phyloP scores from a whole-genome alignment of 2,113 vertebrate species.

The Tachuris rubrigastra region DNA sequence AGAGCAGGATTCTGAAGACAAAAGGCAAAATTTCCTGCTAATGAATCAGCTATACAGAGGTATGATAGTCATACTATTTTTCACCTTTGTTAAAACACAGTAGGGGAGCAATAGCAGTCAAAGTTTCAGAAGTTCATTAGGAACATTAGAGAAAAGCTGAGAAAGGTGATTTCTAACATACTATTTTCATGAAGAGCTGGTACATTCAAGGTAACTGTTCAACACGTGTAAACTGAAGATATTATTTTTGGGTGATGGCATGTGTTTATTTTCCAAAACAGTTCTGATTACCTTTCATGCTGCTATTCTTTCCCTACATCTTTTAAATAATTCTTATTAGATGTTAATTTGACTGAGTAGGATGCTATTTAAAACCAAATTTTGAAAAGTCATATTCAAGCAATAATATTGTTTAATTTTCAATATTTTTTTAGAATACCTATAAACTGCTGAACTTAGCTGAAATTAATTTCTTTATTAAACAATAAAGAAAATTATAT shows the following conservation, averaged over 20 bases:
- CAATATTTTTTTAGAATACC: background rate
- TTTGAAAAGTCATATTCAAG: background rate
- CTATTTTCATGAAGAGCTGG: background rate
- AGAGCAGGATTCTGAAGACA: background rate
- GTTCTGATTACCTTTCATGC: background rate
- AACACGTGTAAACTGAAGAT: background rate
- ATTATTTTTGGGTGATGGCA: background rate
- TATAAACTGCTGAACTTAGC: background rate
- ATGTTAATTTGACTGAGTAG: background rate
- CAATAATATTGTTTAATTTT: background rate
- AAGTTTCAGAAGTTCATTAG: background rate
- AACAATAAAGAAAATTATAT: background rate
- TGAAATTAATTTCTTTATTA: background rate
- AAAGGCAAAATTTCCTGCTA: background rate
- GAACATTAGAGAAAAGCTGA: background rate
- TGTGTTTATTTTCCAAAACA: background rate
- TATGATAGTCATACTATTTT: background rate
- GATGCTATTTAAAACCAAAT: background rate
- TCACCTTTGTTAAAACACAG: background rate
- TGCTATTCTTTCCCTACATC: background rate
- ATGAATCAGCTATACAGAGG: background rate
- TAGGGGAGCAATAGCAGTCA: fast-evolving
- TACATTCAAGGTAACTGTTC: background rate
- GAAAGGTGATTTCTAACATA: background rate
- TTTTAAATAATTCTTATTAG: background rate